Evolutionary conservation across 2,113 vertebrate species (phyloP).

Genomic region (Syrrhaptes paradoxus): DNA sequence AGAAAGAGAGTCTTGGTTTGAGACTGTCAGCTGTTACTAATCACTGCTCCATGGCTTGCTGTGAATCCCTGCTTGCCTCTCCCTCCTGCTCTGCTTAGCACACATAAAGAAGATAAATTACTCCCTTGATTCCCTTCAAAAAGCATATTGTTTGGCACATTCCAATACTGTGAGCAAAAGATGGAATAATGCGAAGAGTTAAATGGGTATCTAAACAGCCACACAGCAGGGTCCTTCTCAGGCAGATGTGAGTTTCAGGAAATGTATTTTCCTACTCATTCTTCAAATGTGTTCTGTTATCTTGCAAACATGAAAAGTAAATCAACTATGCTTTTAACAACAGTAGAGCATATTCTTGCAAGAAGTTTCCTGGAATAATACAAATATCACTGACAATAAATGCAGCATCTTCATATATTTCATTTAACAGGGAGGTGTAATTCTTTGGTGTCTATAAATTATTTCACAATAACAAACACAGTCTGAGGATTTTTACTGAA

Average conservation of each 20-base stretch:
- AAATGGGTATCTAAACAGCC: conserved; percentile 71
- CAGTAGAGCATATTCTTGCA: background rate
- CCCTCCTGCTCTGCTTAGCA: conserved; percentile 84
- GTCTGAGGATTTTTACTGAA: background rate
- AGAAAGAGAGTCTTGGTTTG: conserved; percentile 78
- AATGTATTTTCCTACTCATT: conserved; percentile 13
- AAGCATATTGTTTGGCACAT: conserved; percentile 83
- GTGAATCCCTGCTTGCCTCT: conserved; percentile 70
- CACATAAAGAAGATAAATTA: conserved; percentile 84
- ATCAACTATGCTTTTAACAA: background rate
- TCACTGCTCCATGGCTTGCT: conserved; percentile 79
- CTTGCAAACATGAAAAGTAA: background rate
- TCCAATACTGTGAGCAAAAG: conserved; percentile 78
- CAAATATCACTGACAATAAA: background rate
- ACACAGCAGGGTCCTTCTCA: conserved; percentile 42
- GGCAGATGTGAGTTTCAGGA: conserved; percentile 69
- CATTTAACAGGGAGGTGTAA: background rate
- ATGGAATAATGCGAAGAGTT: conserved; percentile 71
- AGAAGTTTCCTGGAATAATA: background rate
- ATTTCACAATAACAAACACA: background rate
- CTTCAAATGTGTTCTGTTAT: conserved; percentile 5
- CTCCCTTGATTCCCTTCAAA: conserved; percentile 78
- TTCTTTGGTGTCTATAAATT: background rate
- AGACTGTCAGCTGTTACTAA: conserved; percentile 85
- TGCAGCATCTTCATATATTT: background rate